These are phyloP conservation scores for Protonemura montana DNA, from an alignment of 2,888 invertebrate genomes.

Conservation along the genomic window DNA sequence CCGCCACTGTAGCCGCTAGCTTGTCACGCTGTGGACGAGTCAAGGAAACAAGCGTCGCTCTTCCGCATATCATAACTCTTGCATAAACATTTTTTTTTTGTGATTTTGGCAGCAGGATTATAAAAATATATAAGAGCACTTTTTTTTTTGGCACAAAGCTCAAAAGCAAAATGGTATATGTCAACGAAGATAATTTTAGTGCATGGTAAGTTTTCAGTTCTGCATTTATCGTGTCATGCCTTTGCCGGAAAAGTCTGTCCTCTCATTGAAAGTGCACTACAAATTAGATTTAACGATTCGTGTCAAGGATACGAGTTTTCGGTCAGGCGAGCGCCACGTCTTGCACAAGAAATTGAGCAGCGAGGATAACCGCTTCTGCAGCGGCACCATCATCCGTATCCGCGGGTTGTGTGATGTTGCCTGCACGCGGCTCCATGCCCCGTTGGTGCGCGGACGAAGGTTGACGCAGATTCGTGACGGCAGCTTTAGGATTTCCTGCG, in stretches of 20 bases:
- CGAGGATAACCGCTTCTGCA: conserved; percentile 76
- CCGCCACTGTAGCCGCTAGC: not conserved
- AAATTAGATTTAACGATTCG: too few species aligned
- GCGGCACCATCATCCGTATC: conserved; percentile 73
- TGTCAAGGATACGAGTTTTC: conserved; percentile 69
- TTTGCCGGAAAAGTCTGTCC: too few species aligned
- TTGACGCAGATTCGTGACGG: conserved; percentile 80
- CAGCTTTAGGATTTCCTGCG: conserved; percentile 74
- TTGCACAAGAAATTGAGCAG: conserved; percentile 76
- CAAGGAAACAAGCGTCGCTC: not conserved
- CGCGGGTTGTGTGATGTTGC: conserved; percentile 90
- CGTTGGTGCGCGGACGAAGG: conserved; percentile 78
- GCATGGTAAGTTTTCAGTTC: too few species aligned
- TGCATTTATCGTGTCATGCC: too few species aligned
- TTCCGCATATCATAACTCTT: not conserved
- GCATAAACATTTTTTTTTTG: not conserved
- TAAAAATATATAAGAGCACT: too few species aligned
- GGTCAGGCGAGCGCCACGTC: conserved; percentile 75
- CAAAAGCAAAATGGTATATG: too few species aligned
- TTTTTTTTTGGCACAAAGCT: too few species aligned
- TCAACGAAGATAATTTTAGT: too few species aligned
- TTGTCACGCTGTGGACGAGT: not conserved
- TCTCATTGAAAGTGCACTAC: too few species aligned
- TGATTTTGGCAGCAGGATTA: too few species aligned
- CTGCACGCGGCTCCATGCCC: conserved; percentile 86